These are phyloP conservation scores for Sarcoramphus papa DNA, from an alignment of 2,797 vertebrate genomes.

Conservation along the genomic window DNA sequence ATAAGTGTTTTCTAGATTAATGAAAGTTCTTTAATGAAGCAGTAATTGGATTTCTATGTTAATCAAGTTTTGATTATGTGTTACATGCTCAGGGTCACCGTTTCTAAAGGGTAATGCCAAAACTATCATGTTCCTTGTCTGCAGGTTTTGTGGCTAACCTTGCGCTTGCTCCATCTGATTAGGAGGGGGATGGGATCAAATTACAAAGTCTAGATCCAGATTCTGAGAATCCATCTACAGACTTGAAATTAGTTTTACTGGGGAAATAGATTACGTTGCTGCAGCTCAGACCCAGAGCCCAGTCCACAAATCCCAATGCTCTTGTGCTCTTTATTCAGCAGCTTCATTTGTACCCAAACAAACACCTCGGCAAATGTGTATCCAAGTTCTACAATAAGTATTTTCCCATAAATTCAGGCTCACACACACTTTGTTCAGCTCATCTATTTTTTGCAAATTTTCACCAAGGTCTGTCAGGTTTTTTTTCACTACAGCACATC, in stretches of 20 bases:
- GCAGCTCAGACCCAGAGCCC: not conserved
- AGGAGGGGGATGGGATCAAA: not conserved
- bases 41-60: slow-evolving; percentile 32
- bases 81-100: not conserved
- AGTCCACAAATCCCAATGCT: not conserved
- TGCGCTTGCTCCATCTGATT: not conserved
- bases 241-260: not conserved
- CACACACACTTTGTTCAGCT: not conserved
- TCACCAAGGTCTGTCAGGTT: not conserved
- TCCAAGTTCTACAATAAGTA: not conserved
- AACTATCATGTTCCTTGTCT: not conserved
- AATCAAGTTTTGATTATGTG: slow-evolving; percentile 34
- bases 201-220: not conserved
- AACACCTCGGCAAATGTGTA: not conserved
- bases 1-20: slow-evolving; percentile 13
- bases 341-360: not conserved
- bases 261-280: not conserved
- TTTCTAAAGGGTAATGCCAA: slow-evolving; percentile 3
- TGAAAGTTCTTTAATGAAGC: slow-evolving; percentile 20
- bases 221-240: not conserved
- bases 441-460: not conserved
- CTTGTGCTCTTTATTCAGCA: not conserved
- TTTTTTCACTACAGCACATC: not conserved
- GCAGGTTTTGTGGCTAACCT: not conserved
- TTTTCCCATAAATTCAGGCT: not conserved